Evolutionary conservation across 2,113 vertebrate species (phyloP).

Genomic region (Polypterus bichir): DNA sequence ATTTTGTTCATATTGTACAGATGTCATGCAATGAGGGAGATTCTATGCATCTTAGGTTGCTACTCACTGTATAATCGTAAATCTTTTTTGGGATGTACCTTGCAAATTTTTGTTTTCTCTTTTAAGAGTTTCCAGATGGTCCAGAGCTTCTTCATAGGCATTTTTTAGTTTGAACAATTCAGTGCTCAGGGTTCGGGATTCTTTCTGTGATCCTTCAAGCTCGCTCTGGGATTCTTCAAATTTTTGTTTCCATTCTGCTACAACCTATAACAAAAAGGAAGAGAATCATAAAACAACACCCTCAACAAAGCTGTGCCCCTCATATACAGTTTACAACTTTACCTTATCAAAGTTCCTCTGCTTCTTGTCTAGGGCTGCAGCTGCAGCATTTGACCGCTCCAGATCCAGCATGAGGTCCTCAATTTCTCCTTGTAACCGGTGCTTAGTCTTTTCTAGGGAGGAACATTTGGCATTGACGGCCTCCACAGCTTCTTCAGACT

Average conservation of each 20-base stretch:
- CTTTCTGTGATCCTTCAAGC: slow-evolving; percentile 23
- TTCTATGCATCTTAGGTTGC: no score
- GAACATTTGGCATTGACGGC: slow-evolving; percentile 58
- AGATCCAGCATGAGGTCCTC: slow-evolving; percentile 59
- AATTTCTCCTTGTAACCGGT: slow-evolving; percentile 55
- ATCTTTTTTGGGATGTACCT: slow-evolving; percentile 21
- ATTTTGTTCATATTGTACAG: no score
- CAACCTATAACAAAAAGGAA: slow-evolving; percentile 17
- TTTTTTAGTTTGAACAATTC: slow-evolving; percentile 28
- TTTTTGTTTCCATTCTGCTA: slow-evolving; percentile 51
- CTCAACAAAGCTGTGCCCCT: slow-evolving; percentile 13
- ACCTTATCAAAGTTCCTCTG: slow-evolving; percentile 58
- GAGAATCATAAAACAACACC: no score
- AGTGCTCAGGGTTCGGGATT: slow-evolving; percentile 23
- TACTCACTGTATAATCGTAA: no score
- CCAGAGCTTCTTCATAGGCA: slow-evolving; percentile 23
- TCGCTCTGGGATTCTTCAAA: slow-evolving; percentile 26
- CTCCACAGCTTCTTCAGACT: slow-evolving; percentile 50
- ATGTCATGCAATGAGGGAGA: no score
- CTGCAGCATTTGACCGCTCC: slow-evolving; percentile 47
- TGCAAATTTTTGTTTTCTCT: slow-evolving; percentile 47
- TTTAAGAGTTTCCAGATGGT: slow-evolving; percentile 25
- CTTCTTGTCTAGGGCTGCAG: slow-evolving; percentile 56
- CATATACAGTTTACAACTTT: slow-evolving; percentile 29
- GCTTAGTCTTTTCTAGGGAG: slow-evolving; percentile 67